Evolutionary conservation across 2,797 vertebrate species (phyloP).

Genomic region (Falco concolor): DNA sequence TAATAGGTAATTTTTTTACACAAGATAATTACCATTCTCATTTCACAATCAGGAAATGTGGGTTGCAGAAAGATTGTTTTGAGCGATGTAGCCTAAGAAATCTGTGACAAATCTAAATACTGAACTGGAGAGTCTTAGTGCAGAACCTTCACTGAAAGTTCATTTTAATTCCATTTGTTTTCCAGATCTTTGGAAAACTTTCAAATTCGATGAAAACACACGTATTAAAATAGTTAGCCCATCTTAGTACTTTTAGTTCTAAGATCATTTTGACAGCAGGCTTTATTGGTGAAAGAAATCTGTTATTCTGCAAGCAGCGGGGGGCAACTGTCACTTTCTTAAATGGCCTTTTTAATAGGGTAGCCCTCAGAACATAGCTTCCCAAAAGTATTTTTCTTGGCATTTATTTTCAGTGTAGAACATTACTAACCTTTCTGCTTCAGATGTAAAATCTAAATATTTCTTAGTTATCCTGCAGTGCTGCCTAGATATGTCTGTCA

Average conservation of each 20-base stretch:
- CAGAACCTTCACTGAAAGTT: not conserved
- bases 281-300: not conserved
- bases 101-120: not conserved
- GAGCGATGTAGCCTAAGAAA: not conserved
- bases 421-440: not conserved
- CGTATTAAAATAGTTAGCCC: not conserved
- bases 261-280: not conserved
- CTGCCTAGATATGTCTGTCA: accelerated
- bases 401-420: not conserved
- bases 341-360: not conserved
- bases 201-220: not conserved
- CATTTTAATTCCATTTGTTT: not conserved
- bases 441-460: not conserved
- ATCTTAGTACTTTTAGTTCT: not conserved
- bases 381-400: not conserved
- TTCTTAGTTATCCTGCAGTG: not conserved
- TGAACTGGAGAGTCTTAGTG: not conserved
- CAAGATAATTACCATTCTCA: not conserved
- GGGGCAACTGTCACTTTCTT: not conserved
- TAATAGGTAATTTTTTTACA: not conserved
- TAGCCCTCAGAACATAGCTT: not conserved
- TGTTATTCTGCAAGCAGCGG: not conserved
- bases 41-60: not conserved
- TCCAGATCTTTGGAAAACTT: not conserved
- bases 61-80: not conserved